Evolutionary conservation across 2,888 invertebrate genomes (phyloP), one percentile per base, ranked within the genome.

Genomic region (Rhamphomyia laevipes): DNA sequence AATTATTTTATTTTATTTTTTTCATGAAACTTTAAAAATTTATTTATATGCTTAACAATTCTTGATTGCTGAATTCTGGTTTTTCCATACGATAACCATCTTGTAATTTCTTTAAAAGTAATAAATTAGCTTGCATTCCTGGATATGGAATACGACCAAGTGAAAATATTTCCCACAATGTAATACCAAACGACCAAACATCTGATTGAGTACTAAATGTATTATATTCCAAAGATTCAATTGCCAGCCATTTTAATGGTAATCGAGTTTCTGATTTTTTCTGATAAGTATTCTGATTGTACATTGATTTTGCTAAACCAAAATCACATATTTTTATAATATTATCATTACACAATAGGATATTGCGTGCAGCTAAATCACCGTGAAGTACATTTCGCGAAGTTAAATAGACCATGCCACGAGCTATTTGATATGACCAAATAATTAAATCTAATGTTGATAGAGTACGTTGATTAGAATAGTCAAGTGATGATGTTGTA

Each of bases 291-390:
- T 40, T 11, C 7, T 40, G 9, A 17, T 40, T 17, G 61, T 83
- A 83, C 75, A 88, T 84, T 59, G 84, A 87, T 62, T 86, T 85
- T 1, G 91, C 88, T 46, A 92, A 72, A 12, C 92, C 92, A 68
- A 92, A 92, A 68, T 93, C 92, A 63, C 91, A 91, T 56, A 92
- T 91, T 68, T 92, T 92, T 0, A 92, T 88, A 9, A 92, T 73
- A 61, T 89, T 86, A 55, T 87, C 80, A 43, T 89, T 87, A 0
- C 87, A 82, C 33, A 92, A 64, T 21, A 92, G 70, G 45, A 92
- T 80, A 63, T 91, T 91, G 59, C 91, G 76, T 1, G 90, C 89
- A 2, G 91, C 91, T 56, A 86, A 70, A 66, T 86, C 86, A 13
- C 86, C 85, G 59, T 86, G 86, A 7, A 86, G 65, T 4, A 86